Evolutionary conservation across 2,888 invertebrate species (phyloP), one percentile per base, ranked within the genome.

Genomic region (Idaea biselata): DNA sequence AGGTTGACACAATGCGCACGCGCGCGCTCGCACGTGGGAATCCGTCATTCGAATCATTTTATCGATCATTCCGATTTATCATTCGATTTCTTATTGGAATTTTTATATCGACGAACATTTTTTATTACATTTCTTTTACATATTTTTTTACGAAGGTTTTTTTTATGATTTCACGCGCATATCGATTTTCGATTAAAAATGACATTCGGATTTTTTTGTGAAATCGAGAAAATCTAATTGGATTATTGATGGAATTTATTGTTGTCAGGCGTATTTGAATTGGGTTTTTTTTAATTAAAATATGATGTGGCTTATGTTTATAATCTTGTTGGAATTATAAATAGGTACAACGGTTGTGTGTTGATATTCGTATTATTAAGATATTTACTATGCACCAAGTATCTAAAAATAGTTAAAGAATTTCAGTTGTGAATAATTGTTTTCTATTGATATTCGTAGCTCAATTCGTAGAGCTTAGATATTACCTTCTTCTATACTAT

Each of bases 1-100:
- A 71, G 68, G 65, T 58, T 60, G 72, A 62, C 73, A 81, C 77
- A 76, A 73, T 68, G 71, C 71, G 77, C 69, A 58, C 66, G 73
- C 76, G 76, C 79, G 74, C 73, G 70, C 62, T 55, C 62, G 61
- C 62, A 59, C 61, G 63, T 60, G 60, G 67, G 70, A 67, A 68
- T 68, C 65, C 68, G 64, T 70, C 65, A 69, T 63, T 63, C 58
- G 60, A 64, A 64, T 61, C 63, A 63, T 31, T 60, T 53, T 57
- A 53, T 25, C 65, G 56, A 56, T 60, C 16, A 44, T 57, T 61
- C 55, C 44, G 44, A 53, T 25, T 66, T 55, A 56, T 60, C 16
- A 44, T 57, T 60, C 55, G 18, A 54, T 62, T 67, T 67, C 67
- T 58, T 65, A 63, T 65, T 63, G 53, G 65, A 67, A 59, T 67